phyloP scores from a whole-genome alignment of 2,797 vertebrate genomes.

The Rhinogobio ventralis region DNA sequence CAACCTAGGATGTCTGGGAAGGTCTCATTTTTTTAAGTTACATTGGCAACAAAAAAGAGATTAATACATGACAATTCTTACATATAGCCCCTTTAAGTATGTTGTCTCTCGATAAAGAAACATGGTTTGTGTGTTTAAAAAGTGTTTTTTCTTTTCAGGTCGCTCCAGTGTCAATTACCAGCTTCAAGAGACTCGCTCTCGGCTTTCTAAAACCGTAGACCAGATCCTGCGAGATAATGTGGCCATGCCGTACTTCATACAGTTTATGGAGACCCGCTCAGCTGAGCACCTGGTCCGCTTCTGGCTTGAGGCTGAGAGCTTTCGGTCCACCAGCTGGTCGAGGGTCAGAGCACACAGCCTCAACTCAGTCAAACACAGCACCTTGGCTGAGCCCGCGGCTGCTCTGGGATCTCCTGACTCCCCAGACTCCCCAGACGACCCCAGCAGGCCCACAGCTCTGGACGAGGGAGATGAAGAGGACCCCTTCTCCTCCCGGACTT shows the following conservation, averaged over 20 bases:
- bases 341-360: constrained; percentile 93
- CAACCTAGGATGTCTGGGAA: too few relatives aligned
- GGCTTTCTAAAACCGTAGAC: constrained; percentile 95
- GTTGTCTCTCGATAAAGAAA: not conserved
- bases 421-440: constrained; percentile 54
- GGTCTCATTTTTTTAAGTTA: not conserved
- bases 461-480: constrained; percentile 44
- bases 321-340: constrained; percentile 95
- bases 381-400: constrained; percentile 87
- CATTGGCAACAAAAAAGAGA: not conserved
- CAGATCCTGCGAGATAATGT: constrained; percentile 89
- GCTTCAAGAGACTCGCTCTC: constrained; percentile 92
- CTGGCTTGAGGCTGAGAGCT: constrained; percentile 95
- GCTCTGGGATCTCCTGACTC: constrained; percentile 69
- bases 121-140: not conserved
- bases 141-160: constrained; percentile 76
- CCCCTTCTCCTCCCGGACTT: constrained; percentile 44
- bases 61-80: too few relatives aligned
- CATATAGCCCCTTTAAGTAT: not conserved
- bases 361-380: constrained; percentile 97
- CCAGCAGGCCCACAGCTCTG: constrained; percentile 56
- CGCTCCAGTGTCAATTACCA: constrained; percentile 96
- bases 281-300: constrained; percentile 94
- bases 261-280: constrained; percentile 90
- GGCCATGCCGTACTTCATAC: constrained; percentile 93